phyloP scores from a whole-genome alignment of 2,113 vertebrate genomes.

The Rhynchopsitta pachyrhyncha region DNA sequence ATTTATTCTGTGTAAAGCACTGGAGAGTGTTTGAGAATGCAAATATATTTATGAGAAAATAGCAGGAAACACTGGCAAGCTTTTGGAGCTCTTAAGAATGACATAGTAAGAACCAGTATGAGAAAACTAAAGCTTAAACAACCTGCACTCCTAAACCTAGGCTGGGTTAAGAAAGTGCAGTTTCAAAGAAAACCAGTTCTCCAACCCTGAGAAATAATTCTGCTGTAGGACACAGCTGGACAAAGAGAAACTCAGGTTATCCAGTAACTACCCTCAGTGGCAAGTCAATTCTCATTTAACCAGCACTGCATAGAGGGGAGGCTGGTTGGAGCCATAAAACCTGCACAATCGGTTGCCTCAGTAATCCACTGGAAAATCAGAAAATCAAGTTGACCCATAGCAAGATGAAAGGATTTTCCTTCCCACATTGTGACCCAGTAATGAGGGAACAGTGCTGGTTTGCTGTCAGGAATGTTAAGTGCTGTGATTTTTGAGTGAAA shows the following conservation, averaged over 20 bases:
- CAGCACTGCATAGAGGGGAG: rapidly evolving
- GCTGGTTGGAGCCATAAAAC: not conserved
- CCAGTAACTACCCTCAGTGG: not conserved
- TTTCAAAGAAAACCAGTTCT: not conserved
- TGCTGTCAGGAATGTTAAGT: not conserved
- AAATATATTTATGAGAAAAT: not conserved
- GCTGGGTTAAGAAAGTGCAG: not conserved
- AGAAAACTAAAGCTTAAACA: not conserved
- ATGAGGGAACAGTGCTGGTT: not conserved
- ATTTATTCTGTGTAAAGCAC: not conserved
- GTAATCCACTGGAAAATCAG: not conserved
- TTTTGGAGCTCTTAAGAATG: not conserved
- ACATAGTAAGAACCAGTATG: not conserved
- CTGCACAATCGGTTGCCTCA: not conserved
- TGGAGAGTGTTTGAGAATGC: not conserved
- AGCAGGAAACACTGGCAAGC: not conserved
- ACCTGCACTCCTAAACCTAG: not conserved
- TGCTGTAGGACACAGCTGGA: not conserved
- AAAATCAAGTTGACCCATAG: not conserved
- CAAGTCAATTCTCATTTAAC: not conserved
- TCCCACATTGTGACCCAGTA: not conserved
- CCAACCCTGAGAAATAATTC: not conserved
- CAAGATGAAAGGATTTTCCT: slow-evolving; percentile 16
- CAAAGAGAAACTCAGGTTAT: not conserved
- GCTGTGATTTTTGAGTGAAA: not conserved